Conservation (phyloP, 2,797 vertebrate species). For the Pangasius krempfi region DNA sequence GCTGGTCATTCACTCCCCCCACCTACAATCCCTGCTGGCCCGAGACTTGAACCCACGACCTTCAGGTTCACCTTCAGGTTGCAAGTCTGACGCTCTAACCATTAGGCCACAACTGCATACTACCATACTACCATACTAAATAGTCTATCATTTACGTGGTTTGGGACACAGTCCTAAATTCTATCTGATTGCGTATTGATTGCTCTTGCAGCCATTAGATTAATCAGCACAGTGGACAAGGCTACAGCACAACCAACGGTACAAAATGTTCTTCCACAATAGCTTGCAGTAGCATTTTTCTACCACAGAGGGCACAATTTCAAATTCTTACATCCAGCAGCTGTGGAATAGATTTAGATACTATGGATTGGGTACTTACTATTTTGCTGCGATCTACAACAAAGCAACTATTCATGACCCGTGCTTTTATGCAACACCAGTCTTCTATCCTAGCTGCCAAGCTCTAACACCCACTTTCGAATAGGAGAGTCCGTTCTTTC, state of each 20-base stretch:
- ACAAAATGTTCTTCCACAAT: not conserved
- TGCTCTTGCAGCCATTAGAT: not conserved
- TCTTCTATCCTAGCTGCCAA: conserved; percentile 22
- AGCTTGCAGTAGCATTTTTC: not conserved
- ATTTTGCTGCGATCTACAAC: conserved; percentile 4
- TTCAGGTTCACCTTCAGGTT: too few species aligned
- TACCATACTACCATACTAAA: not conserved
- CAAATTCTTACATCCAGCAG: not conserved
- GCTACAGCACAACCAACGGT: not conserved
- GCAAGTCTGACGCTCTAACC: too few species aligned
- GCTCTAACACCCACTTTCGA: conserved; percentile 6
- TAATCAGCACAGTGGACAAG: not conserved
- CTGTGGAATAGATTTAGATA: not conserved
- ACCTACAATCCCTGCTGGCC: too few species aligned
- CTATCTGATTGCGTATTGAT: not conserved
- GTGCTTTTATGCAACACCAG: conserved; percentile 26
- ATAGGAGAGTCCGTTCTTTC: conserved; percentile 33
- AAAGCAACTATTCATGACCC: conserved; percentile 18
- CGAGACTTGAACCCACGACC: too few species aligned
- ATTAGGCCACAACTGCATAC: too few species aligned
- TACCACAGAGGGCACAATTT: conserved; percentile 4
- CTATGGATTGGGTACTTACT: not conserved
- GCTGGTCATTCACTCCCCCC: too few species aligned
- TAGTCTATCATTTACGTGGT: not conserved
- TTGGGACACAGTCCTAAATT: not conserved